Base-by-base conservation (phyloP, 2,888 invertebrate species). In the Diachrysia chrysitis region DNA sequence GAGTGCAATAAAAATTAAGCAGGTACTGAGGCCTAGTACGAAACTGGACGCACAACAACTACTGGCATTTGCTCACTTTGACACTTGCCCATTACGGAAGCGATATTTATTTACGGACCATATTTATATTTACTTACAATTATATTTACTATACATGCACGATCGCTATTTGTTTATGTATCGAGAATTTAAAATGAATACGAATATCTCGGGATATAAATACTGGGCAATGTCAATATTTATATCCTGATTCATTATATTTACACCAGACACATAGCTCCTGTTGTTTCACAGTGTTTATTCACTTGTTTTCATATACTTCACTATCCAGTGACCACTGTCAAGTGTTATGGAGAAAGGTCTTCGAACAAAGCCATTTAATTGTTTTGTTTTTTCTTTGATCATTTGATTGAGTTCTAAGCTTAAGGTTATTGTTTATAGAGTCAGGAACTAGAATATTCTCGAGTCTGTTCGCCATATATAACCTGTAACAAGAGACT, bases 211-310 rank as follows among this genome's bases (percentile, higher is more conserved):
- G n/a, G 7, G n/a, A 17, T 5, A 3, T 10, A 48, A 48, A 17
- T 19, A 48, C 19, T 21, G 12, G 48, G 17, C 12, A 51, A 51
- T 51, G 12, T 51, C 48, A 51, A 51, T 51, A 51, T 51, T 51
- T 19, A 51, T 19, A 19, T 51, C 48, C 48, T 51, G 48, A 51
- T 21, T 19, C 48, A 51, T 21, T n/a, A 12, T 10, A 51, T 21
- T 3, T 25, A 25, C 25, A 25, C 25, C 25, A 25, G 25, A 25
- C 9, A 12, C 48, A 21, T 21, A 48, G 19, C 21, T 51, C 17
- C 48, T 12, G 14, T 12, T 1, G 21, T 12, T 1, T 42, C 16
- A 16, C 9, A 29, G 29, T 37, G 16, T 42, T 42, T n/a, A n/a
- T 42, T n/a, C 42, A n/a, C 6, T 42, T 42, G 42, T 42, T 42